Evolutionary conservation across 1,140 invertebrate species (phyloP).

Genomic region (Panagrolaimus sp.): DNA sequence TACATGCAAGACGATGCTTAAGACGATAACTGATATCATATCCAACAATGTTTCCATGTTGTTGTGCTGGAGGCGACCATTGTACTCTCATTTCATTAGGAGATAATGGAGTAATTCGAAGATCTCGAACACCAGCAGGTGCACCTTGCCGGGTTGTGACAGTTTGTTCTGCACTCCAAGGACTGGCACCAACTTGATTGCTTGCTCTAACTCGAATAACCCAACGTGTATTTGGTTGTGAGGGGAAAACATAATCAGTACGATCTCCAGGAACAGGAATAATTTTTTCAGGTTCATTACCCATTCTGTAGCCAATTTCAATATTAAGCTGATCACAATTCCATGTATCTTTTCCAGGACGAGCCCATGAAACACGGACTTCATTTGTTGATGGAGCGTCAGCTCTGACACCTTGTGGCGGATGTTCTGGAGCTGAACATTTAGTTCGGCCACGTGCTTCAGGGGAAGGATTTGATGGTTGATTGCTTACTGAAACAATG

Average conservation of each 20-base stretch:
- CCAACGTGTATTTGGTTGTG: constrained; percentile 57
- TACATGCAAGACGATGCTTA: constrained; percentile 55
- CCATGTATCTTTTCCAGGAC: constrained; percentile 51
- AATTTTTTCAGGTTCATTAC: constrained; percentile 52
- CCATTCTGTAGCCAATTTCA: constrained; percentile 51
- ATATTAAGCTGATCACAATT: constrained; percentile 54
- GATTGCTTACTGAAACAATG: constrained; percentile 47
- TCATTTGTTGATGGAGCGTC: constrained; percentile 56
- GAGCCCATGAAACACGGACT: constrained; percentile 51
- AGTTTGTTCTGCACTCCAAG: constrained; percentile 51
- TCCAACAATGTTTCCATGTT: constrained; percentile 51
- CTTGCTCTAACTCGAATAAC: constrained; percentile 47
- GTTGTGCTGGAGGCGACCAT: constrained; percentile 46
- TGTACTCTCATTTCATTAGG: constrained; percentile 52
- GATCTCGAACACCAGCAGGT: constrained; percentile 50
- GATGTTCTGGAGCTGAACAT: constrained; percentile 50
- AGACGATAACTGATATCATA: constrained; percentile 57
- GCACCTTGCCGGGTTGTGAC: constrained; percentile 56
- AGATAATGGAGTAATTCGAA: constrained; percentile 50
- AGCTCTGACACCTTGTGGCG: constrained; percentile 51
- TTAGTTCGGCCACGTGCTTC: constrained; percentile 57
- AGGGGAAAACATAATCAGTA: constrained; percentile 55
- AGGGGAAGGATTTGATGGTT: constrained; percentile 48
- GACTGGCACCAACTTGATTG: constrained; percentile 51
- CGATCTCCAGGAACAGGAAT: constrained; percentile 51